These are phyloP conservation scores for Spea bombifrons DNA, from an alignment of 2,113 vertebrate genomes.

Conservation along the genomic window DNA sequence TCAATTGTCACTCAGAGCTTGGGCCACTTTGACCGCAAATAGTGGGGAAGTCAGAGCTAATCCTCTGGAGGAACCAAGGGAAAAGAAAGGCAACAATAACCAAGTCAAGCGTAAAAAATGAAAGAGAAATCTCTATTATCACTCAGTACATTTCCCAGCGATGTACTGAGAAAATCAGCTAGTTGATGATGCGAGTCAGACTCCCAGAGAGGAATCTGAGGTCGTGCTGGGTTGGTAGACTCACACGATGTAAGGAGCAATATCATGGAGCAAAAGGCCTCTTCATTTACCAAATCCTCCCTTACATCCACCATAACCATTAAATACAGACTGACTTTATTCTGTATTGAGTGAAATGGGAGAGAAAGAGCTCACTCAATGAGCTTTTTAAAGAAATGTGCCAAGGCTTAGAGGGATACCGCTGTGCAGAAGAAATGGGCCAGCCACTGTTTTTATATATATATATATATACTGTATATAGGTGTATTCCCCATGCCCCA, in stretches of 20 bases:
- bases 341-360: conserved; percentile 87
- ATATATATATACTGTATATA: neutral
- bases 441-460: conserved; percentile 32
- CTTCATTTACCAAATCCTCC: conserved; percentile 86
- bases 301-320: conserved; percentile 98
- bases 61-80: conserved; percentile 96
- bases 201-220: conserved; percentile 90
- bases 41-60: conserved; percentile 98
- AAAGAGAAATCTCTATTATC: conserved; percentile 99
- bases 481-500: too few species aligned
- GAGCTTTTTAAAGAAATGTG: conserved; percentile 76
- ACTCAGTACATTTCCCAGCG: conserved; percentile 95
- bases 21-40: conserved; percentile 95
- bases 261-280: conserved; percentile 85
- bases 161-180: conserved; percentile 94
- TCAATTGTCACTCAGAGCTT: conserved; percentile 95
- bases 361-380: conserved; percentile 78
- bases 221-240: conserved; percentile 95
- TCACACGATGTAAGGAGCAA: conserved; percentile 97
- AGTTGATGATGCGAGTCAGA: conserved; percentile 99
- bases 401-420: conserved; percentile 74
- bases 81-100: conserved; percentile 99
- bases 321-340: conserved; percentile 99
- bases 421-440: conserved; percentile 55
- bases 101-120: conserved; percentile 99